Base-by-base conservation (phyloP, 2,797 vertebrate species). In the Propithecus perrieri region DNA sequence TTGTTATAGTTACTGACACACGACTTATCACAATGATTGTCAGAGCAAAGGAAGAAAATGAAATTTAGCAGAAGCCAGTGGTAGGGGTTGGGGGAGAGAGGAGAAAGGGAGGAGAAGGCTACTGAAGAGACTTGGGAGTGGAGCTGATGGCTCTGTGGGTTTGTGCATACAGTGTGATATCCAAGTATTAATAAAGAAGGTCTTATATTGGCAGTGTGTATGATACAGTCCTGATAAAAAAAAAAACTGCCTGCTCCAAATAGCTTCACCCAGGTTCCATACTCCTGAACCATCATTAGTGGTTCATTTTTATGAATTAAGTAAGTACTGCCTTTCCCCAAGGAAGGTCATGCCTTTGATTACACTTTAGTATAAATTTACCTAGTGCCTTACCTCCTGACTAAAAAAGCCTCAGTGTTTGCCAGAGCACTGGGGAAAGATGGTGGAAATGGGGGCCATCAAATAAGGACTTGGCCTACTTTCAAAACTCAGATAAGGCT, bases 1-100 rank as follows among this genome's bases (percentile, higher is more conserved):
- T 98, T 98, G 97, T 98, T 98, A 98, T 95, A 98, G 98, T 97
- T 97, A 98, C 97, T 98, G 97, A 61, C 78, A 38, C 96, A 57
- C 72, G 97, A 98, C 95, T 97, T 98, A 97, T 91, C 97, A 95
- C 89, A 94, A 89, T 17, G 79, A 97, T 85, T 97, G 95, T 96
- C 88, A 89, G 17, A 43, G 93, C 75, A 88, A 63, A 96, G 95
- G 53, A 95, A 88, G 83, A 85, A 94, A 94, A 98, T 85, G 72
- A 0, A 7, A 92, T 97, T 90, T 63, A 95, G 84, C 81, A 89
- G 74, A 86, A 4, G 46, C 89, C 81, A 20, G 17, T 92, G 28
- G 2, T 28, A 14, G 63, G n/a, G 76, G 22, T 67, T 79, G 6
- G 46, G 38, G 30, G 30, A 61, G 71, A 79, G 28, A 81, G 55